Evolutionary conservation across 2,797 vertebrate genomes (phyloP), one percentile per base, ranked within the genome.

Genomic region (Dipus sagitta): DNA sequence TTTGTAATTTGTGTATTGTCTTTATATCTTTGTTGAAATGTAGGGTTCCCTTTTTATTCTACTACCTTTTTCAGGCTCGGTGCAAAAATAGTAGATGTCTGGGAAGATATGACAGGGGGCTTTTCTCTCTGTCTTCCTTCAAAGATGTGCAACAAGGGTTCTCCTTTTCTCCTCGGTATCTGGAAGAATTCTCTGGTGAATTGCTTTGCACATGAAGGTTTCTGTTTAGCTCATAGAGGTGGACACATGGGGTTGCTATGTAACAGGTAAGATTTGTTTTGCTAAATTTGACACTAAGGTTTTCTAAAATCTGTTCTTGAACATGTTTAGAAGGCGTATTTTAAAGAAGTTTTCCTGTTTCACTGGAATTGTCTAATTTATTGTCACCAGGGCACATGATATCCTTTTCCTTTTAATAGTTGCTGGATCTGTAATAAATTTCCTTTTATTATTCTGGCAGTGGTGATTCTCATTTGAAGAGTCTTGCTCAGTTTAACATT

Each of bases 41-140:
- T 5, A 54, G 42, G 34, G 42, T 90, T 47, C 14, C 30, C 62
- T 91, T 52, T 78, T 52, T 38, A 52, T 68, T 78, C 14, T 18
- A 67, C 26, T 65, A 15, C 11, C 20, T 34, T 52, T 83, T 52
- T 58, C 32, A 60, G n/a, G 4, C 23, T 47, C 47, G 30, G 8
- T 17, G 0, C 34, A 70, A 47, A 76, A 72, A 12, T n/a, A 86
- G 12, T 10, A 76, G 62, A 3, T 11, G 71, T 5, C 38, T 65
- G n/a, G 26, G 47, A 24, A 3, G 15, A 8, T 1, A 17, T 23
- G 10, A 12, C 10, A 30, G 64, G n/a, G 11, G 2, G 17, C 2
- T 34, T 38, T 32, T 18, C 17, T 86, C n/a, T 65, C 20, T 58
- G 60, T 54, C 12, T 2, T 28, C 11, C 60, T 34, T 20, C 2